These are phyloP conservation scores for Holothuria leucospilota DNA, from an alignment of 53 echinoderm and acorn worm genomes.

Conservation along the genomic window DNA sequence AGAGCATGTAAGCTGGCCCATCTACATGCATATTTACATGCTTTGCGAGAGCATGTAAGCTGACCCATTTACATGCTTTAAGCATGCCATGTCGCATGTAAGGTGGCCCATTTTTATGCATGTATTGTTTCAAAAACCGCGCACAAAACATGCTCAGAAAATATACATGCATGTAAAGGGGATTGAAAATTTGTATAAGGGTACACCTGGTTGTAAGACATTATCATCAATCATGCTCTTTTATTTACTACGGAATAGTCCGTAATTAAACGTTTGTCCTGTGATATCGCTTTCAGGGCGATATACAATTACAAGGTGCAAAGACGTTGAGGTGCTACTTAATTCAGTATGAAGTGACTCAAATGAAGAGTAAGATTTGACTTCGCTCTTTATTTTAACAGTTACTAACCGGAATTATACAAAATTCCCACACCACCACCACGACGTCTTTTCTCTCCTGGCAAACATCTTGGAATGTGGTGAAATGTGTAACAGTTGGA, in stretches of 20 bases:
- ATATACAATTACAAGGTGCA: slow-evolving; percentile 29
- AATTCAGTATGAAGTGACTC: slow-evolving; percentile 42
- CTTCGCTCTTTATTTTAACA: slow-evolving; percentile 8
- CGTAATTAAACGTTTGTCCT: slow-evolving; percentile 4
- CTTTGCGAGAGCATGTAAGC: too few species aligned
- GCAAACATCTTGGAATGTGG: not conserved
- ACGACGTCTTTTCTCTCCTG: slow-evolving; percentile 2
- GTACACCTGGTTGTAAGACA: not conserved
- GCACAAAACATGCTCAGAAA: too few species aligned
- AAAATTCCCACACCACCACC: slow-evolving; percentile 39
- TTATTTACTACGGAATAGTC: slow-evolving; percentile 18
- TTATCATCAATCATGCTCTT: slow-evolving; percentile 25
- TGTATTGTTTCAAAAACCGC: too few species aligned
- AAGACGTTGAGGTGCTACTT: slow-evolving; percentile 14
- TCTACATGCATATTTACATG: too few species aligned
- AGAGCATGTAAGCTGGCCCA: too few species aligned
- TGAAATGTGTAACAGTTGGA: slow-evolving; percentile 38
- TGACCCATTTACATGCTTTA: too few species aligned
- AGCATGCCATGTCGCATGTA: too few species aligned
- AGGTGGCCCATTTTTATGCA: too few species aligned
- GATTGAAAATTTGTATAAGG: not conserved
- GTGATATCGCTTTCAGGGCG: not conserved
- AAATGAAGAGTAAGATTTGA: slow-evolving; percentile 18
- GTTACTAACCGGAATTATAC: slow-evolving; percentile 18
- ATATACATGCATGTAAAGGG: too few species aligned